Evolutionary conservation across 2,888 invertebrate genomes (phyloP).

Genomic region (Drosophila diplacantha): DNA sequence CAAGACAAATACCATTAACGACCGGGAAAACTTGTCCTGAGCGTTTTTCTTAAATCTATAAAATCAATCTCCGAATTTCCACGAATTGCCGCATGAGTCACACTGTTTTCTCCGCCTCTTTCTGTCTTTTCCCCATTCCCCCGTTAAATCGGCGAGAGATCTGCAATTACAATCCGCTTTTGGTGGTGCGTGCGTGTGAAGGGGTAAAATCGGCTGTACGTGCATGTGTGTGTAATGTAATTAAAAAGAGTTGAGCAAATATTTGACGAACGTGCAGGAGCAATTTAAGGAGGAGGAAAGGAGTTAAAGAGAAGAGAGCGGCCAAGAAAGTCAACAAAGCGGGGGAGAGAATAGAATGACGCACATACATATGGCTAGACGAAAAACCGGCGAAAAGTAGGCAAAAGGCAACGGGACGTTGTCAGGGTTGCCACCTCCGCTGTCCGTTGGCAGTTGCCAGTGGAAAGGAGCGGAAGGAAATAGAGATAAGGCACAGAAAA

Average conservation of each 20-base stretch:
- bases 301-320: constrained; percentile 7
- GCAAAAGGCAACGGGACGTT: constrained; percentile 3
- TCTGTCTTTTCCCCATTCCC: constrained; percentile 2
- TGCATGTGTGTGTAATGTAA: constrained; percentile 52
- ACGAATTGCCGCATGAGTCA: constrained; percentile 33
- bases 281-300: constrained; percentile 48
- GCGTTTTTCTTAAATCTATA: constrained; percentile 28
- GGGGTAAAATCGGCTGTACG: constrained; percentile 39
- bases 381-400: constrained; percentile 25
- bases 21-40: constrained; percentile 18
- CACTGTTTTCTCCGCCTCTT: constrained; percentile 13
- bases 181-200: constrained; percentile 41
- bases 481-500: constrained; percentile 57
- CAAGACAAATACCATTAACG: constrained; percentile 17
- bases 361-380: constrained; percentile 43
- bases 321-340: constrained; percentile 9
- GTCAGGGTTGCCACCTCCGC: constrained; percentile 20
- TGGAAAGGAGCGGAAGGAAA: constrained; percentile 22
- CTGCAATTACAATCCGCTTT: constrained; percentile 32
- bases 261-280: constrained; percentile 69
- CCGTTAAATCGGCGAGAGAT: constrained; percentile 20
- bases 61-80: constrained; percentile 39
- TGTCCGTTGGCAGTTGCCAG: constrained; percentile 7
- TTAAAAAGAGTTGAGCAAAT: constrained; percentile 71
- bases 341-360: constrained; percentile 43